Evolutionary conservation across 2,797 vertebrate genomes (phyloP).

Genomic region (Capromys pilorides): DNA sequence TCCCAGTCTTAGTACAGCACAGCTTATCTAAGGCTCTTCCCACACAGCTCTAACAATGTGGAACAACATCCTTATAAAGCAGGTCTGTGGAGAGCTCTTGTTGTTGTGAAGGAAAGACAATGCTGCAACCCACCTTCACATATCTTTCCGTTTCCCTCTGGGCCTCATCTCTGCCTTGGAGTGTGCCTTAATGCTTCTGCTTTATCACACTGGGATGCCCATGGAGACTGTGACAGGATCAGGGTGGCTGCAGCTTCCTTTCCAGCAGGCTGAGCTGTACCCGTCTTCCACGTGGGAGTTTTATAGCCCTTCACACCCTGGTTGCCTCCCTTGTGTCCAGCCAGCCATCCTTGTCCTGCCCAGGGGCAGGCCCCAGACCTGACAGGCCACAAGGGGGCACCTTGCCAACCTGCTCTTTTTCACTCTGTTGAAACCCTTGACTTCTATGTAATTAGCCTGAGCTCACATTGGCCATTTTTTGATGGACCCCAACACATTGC

Average conservation of each 20-base stretch:
- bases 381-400: neutral
- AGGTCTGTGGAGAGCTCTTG: neutral
- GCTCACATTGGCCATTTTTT: conserved; percentile 35
- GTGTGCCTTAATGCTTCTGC: neutral
- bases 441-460: neutral
- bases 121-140: neutral
- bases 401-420: neutral
- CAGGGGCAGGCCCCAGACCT: neutral
- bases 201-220: neutral
- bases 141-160: neutral
- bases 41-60: neutral
- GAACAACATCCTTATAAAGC: neutral
- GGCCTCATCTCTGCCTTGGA: neutral
- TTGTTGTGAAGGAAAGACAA: neutral
- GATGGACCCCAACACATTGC: neutral
- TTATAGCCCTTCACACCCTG: neutral
- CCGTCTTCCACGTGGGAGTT: neutral
- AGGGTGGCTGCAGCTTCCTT: neutral
- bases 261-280: neutral
- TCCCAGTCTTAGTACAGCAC: neutral
- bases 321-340: neutral
- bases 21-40: neutral
- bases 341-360: neutral
- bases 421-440: neutral
- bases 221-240: neutral